A percentile compares a stretch with the other conserved stretches of the same genome.
phyloP scores from a whole-genome alignment of 2,888 invertebrate genomes.

The Brachycybe producta region DNA sequence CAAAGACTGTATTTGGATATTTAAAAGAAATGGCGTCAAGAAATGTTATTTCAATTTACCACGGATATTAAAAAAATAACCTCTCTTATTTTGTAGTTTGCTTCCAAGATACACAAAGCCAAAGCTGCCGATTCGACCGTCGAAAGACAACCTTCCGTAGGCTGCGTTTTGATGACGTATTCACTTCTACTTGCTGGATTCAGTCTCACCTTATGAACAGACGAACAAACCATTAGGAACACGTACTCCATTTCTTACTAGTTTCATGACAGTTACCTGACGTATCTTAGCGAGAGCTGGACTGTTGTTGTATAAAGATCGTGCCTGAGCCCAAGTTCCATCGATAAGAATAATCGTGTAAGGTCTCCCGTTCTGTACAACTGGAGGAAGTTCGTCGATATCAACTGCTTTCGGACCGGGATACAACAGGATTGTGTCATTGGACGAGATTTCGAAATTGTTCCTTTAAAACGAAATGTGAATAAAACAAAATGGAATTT shows the following conservation, averaged over 20 bases:
- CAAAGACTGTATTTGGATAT: conserved; percentile 44
- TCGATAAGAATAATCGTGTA: conserved; percentile 76
- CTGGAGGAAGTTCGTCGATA: conserved; percentile 42
- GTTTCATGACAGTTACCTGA: conserved; percentile 41
- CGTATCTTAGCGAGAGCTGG: conserved; percentile 55
- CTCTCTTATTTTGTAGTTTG: conserved; percentile 47
- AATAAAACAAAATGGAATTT: neutral
- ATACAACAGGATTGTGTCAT: conserved; percentile 59
- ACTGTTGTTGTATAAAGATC: conserved; percentile 75
- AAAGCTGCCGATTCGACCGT: conserved; percentile 76
- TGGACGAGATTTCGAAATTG: neutral
- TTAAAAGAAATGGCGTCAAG: too few relatives aligned
- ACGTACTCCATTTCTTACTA: too few relatives aligned
- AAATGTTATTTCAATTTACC: too few relatives aligned
- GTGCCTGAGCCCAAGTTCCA: conserved; percentile 93
- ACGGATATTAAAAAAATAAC: conserved; percentile 25
- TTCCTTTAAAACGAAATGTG: neutral
- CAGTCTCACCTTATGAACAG: conserved; percentile 53
- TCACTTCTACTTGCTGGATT: conserved; percentile 57
- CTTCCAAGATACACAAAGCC: conserved; percentile 63
- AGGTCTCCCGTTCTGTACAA: conserved; percentile 35
- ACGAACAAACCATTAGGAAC: conserved; percentile 1
- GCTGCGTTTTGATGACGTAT: conserved; percentile 86
- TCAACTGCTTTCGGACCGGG: conserved; percentile 62
- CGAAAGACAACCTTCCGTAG: conserved; percentile 78